Conservation (phyloP, 2,797 vertebrate species). For the Rhyacichthys aspro region DNA sequence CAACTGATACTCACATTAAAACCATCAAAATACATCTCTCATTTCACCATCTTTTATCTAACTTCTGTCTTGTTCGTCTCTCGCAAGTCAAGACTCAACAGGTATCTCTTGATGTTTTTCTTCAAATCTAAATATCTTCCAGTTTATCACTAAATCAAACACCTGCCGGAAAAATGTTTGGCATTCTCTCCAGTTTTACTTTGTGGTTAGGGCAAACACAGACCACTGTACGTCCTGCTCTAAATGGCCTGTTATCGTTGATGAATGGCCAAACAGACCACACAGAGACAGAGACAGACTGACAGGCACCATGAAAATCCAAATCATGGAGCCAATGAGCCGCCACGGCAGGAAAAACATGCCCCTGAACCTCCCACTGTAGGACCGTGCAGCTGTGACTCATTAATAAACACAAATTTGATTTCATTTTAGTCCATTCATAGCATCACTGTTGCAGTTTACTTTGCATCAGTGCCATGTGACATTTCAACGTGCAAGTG, state of each 20-base stretch:
- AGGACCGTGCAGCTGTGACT: conserved; percentile 22
- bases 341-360: conserved; percentile 38
- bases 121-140: no score
- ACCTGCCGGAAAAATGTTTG: no score
- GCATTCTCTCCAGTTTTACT: no score
- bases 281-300: conserved; percentile 56
- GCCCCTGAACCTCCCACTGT: conserved; percentile 41
- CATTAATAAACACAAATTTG: conserved; percentile 14
- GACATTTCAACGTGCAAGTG: no score
- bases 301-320: conserved; percentile 45
- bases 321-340: conserved; percentile 50
- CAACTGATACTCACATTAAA: conserved; percentile 39
- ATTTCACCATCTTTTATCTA: no score
- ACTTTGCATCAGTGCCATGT: no score
- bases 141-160: no score
- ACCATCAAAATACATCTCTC: conserved; percentile 25
- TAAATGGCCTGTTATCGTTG: conserved; percentile 66
- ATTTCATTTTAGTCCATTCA: conserved; percentile 5
- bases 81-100: no score
- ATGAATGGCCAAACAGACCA: conserved; percentile 40
- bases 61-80: no score
- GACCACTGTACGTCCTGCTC: background rate
- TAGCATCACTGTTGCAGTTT: no score
- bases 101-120: no score
- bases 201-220: no score